phyloP scores from a whole-genome alignment of 2,797 vertebrate species.

The Macrochelys suwanniensis region DNA sequence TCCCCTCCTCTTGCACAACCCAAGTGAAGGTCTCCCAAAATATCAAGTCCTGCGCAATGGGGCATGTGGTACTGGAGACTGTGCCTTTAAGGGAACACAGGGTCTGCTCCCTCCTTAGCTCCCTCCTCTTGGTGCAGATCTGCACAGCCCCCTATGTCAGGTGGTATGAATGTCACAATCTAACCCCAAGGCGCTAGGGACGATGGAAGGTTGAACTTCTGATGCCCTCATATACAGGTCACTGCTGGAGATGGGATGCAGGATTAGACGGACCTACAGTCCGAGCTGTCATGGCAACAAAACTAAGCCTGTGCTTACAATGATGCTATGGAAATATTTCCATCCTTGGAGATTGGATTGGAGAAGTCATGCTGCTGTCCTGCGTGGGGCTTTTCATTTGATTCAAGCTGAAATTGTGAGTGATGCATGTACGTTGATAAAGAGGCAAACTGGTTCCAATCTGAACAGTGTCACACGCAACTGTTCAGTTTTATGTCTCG shows the following conservation, averaged over 20 bases:
- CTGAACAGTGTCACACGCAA: not conserved
- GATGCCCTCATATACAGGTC: not conserved
- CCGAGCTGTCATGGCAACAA: not conserved
- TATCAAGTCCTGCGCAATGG: not conserved
- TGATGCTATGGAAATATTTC: not conserved
- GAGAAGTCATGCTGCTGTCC: not conserved
- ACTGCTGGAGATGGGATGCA: not conserved
- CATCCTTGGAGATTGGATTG: not conserved
- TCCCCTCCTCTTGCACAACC: not conserved
- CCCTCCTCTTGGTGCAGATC: not conserved
- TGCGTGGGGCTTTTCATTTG: not conserved
- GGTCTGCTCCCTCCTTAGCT: not conserved
- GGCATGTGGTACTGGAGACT: not conserved
- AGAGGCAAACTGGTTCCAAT: not conserved
- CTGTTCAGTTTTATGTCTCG: not conserved
- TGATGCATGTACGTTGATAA: not conserved
- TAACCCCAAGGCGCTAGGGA: not conserved
- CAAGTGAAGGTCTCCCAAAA: not conserved
- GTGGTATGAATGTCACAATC: not conserved
- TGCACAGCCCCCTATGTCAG: not conserved
- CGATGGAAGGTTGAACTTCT: not conserved
- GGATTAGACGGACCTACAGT: not conserved
- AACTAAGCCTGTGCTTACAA: not conserved
- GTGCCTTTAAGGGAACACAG: not conserved
- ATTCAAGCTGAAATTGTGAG: not conserved